Evolutionary conservation across 2,797 vertebrate species (phyloP), one percentile per base, ranked within the genome.

Genomic region (Telmatherina bonti): DNA sequence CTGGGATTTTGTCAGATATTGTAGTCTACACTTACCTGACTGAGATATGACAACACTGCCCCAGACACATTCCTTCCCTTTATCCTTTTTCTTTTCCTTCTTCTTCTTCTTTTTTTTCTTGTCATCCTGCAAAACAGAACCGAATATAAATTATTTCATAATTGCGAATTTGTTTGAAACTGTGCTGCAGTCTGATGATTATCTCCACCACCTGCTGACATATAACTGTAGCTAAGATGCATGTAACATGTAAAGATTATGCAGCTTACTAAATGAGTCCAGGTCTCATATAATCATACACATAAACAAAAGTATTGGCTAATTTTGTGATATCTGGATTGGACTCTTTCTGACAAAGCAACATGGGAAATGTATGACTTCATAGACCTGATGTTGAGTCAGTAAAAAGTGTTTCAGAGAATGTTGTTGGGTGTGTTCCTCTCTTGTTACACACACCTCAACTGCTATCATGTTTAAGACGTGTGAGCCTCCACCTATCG

Each of bases 21-120:
- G 16, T 9, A n/a, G n/a, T n/a, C n/a, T n/a, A 11, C 22, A 59
- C 82, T 74, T 67, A 90, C 91, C 82, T 58, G 35, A 0, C 10
- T 75, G 31, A 49, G 30, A 43, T 58, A 60, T n/a, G n/a, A 86
- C 0, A 1, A 72, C 27, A 3, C 0, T 62, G 18, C 78, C 71
- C 63, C 75, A 78, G 47, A 86, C 22, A 0, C 52, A 72, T 30
- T 86, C 75, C 10, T 74, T 72, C 24, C 27, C 5, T 4, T 49
- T 33, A 12, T 76, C 71, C 30, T 76, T 52, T 5, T n/a, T n/a
- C n/a, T n/a, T n/a, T n/a, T 81, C 41, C 41, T 76, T 62, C 36
- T 73, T 51, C 9, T 80, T 41, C 31, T 88, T 83, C 2, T 90
- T 84, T 36, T 89, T 81, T 8, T 93, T 89, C 68, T 89, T 91